These are phyloP conservation scores for Chaitophorus viminalis DNA, from an alignment of 2,888 invertebrate species.

Conservation along the genomic window DNA sequence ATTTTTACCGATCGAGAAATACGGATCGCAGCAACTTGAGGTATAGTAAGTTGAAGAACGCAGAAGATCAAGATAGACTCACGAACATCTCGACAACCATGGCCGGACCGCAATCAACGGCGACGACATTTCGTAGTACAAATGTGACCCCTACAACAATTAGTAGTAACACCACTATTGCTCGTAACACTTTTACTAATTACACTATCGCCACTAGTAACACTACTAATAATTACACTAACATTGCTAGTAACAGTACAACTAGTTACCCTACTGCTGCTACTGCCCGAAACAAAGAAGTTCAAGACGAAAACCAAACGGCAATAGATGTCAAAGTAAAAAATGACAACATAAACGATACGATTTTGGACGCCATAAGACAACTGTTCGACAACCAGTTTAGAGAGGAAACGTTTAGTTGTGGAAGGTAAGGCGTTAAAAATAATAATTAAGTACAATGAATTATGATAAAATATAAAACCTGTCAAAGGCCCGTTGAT, in stretches of 20 bases:
- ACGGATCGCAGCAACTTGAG: slow-evolving; percentile 43
- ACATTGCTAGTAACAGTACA: background rate
- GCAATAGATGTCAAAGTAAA: background rate
- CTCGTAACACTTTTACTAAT: background rate
- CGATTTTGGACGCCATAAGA: slow-evolving; percentile 23
- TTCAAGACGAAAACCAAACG: background rate
- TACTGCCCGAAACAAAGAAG: background rate
- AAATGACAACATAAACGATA: background rate
- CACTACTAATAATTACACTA: too few relatives aligned
- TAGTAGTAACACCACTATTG: background rate
- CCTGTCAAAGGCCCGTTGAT: too few relatives aligned
- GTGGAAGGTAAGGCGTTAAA: slow-evolving; percentile 23
- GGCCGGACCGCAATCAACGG: background rate
- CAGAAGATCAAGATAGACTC: background rate
- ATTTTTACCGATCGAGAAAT: slow-evolving; percentile 20
- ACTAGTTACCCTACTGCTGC: background rate
- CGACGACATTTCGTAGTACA: background rate
- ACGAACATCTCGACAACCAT: background rate
- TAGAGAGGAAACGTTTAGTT: slow-evolving; percentile 36
- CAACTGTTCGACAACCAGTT: slow-evolving; percentile 45
- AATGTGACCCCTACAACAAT: background rate
- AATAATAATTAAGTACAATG: too few relatives aligned
- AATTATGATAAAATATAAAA: background rate
- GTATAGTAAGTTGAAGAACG: slow-evolving; percentile 9
- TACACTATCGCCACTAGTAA: too few relatives aligned